Evolutionary conservation across 1,140 invertebrate genomes (phyloP), one percentile per base, ranked within the genome.

Genomic region (Chymomyza costata): DNA sequence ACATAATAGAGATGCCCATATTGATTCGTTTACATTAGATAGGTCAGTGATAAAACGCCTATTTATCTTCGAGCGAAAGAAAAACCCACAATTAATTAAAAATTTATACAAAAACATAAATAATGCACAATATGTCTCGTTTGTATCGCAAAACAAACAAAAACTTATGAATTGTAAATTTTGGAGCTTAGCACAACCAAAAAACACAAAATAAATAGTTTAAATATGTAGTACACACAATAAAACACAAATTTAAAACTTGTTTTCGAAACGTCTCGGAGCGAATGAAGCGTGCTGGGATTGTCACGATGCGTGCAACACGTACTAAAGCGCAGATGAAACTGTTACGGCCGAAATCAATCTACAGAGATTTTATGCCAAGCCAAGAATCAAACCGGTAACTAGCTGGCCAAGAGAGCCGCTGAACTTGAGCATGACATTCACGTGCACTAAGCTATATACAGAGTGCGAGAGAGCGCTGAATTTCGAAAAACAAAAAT

Each of bases 291-390:
- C 5, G n/a, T n/a, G n/a, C n/a, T n/a, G n/a, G 28, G 3, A 43
- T 8, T 8, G 16, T 21, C 13, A 7, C 34, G 40, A 61, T 47
- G 64, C 74, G 67, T 81, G 71, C 59, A 78, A 64, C 66, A 37
- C 35, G 56, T 62, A 51, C 64, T 37, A 80, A 73, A 61, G 73
- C 65, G 38, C 56, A 68, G 74, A 73, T 63, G 68, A 80, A 68
- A 80, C 74, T 80, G 73, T 80, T 80, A 64, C 54, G 60, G 55
- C 64, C 68, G 61, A 81, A 67, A 81, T 74, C 67, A 56, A 55
- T 59, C 30, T 49, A 32, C 51, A 34, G 56, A 68, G 74, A 73
- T 73, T 80, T 62, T 80, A 80, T 80, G 65, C 38, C 74, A 58
- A 49, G 73, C 68, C 68, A 81, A 80, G 73, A 81, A 80, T 80